Percentiles rank a stretch among this genome's conserved stretches.
Evolutionary conservation across 2,797 vertebrate species (phyloP).

Genomic region (Staurois parvus): DNA sequence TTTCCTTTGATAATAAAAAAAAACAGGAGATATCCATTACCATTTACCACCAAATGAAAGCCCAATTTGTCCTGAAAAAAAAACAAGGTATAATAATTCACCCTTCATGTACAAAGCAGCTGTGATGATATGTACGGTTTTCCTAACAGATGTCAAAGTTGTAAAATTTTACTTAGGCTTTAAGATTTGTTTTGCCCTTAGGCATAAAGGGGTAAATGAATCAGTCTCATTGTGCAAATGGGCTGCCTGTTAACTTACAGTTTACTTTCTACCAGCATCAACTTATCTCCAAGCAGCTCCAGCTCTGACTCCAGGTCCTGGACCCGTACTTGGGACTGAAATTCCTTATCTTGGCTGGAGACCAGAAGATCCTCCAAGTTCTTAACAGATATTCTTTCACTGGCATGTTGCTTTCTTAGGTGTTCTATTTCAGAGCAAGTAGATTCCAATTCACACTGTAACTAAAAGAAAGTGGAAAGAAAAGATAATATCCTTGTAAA

Average conservation of each 20-base stretch:
- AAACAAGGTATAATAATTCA: too few species aligned
- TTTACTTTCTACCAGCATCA: constrained; percentile 77
- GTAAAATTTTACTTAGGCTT: too few species aligned
- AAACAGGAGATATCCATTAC: too few species aligned
- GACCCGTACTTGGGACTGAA: constrained; percentile 72
- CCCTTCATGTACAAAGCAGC: too few species aligned
- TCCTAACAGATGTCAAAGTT: too few species aligned
- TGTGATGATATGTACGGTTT: too few species aligned
- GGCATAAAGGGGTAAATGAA: too few species aligned
- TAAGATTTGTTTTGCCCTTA: too few species aligned
- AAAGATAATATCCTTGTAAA: neutral
- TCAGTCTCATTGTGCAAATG: neutral
- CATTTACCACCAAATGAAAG: too few species aligned
- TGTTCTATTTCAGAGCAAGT: constrained; percentile 76
- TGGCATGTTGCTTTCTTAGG: constrained; percentile 79
- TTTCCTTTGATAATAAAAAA: too few species aligned
- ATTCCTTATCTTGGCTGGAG: constrained; percentile 75
- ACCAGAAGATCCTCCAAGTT: constrained; percentile 77
- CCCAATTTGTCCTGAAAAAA: too few species aligned
- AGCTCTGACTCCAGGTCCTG: constrained; percentile 80
- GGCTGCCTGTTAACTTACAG: constrained; percentile 70
- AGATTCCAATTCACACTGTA: constrained; percentile 75
- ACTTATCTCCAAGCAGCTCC: constrained; percentile 78
- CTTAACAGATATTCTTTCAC: constrained; percentile 77
- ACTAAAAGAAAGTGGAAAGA: constrained; percentile 63